Conservation (phyloP, 1,140 invertebrate species). For the Sycophaga agraensis region DNA sequence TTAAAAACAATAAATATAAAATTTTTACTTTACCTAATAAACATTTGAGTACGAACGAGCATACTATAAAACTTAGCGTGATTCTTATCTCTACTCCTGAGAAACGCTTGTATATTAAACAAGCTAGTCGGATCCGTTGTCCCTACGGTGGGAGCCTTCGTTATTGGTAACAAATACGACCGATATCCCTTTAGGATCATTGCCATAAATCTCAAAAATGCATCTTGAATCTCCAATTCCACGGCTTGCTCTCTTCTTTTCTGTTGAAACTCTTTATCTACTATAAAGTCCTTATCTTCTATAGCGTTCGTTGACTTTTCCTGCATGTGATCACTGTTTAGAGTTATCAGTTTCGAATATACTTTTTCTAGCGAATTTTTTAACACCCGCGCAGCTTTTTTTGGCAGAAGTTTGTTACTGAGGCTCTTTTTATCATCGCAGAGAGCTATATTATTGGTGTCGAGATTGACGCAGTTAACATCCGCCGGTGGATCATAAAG, state of each 20-base stretch:
- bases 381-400: slow-evolving; percentile 79
- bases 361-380: slow-evolving; percentile 72
- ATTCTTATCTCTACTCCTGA: slow-evolving; percentile 72
- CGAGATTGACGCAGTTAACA: slow-evolving; percentile 96
- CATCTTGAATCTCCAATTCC: slow-evolving; percentile 95
- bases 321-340: slow-evolving; percentile 29
- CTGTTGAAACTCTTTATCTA: slow-evolving; percentile 73
- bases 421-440: slow-evolving; percentile 87
- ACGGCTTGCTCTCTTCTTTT: slow-evolving; percentile 75
- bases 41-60: slow-evolving; percentile 94
- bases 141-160: slow-evolving; percentile 87
- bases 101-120: slow-evolving; percentile 89
- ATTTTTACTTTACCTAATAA: slow-evolving; percentile 71
- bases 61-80: slow-evolving; percentile 90
- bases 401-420: slow-evolving; percentile 83
- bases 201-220: slow-evolving; percentile 95
- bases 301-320: not conserved
- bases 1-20: no score
- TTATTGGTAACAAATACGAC: slow-evolving; percentile 88
- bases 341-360: slow-evolving; percentile 56
- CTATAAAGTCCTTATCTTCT: slow-evolving; percentile 54
- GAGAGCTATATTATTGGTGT: slow-evolving; percentile 91
- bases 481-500: slow-evolving; percentile 94
- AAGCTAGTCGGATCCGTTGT: slow-evolving; percentile 93
- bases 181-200: slow-evolving; percentile 90